Base-by-base conservation (phyloP, 1,140 invertebrate genomes). In the Amphibalanus amphitrite region DNA sequence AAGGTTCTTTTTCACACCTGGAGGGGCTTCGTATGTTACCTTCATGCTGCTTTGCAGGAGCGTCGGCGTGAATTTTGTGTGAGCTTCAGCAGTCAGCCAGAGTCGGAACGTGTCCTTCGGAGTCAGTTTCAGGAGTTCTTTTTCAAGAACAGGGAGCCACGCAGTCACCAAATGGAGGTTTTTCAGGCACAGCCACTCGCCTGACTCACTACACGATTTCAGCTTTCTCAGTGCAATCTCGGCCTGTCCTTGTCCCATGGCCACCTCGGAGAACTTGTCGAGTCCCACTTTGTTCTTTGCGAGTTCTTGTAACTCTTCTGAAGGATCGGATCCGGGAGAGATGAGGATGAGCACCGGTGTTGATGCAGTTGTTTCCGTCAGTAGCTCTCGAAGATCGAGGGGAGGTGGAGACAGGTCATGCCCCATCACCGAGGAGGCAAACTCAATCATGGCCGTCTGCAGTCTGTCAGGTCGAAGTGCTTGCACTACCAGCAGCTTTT, bases 141-240 rank as follows among this genome's bases (percentile, higher is more conserved):
- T 86, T 73, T 92, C 89, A 47, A 95, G 79, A 28, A 83, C 78
- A 1, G 87, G 86, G 0, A 95, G 78, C 87, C 90, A 94, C 38
- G 85, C 83, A 0, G 87, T 86, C 23, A 92, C 89, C 23, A 97
- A 81, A 79, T 97, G 94, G 0, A 96, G 82, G 80, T 97, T 97
- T 79, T 93, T 95, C 38, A 95, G 79, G 69, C 89, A 86, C 4
- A 93, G 77, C 91, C 91, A 93, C 26, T 84, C 80, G 4, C 89
- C 89, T 72, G 84, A 80, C 71, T 80, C 79, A 26, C 83, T 77
- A 76, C 83, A 82, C 72, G 82, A 78, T 73, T 83, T 81, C 0
- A 90, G 76, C 65, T 82, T 77, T 72, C 83, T 77, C 69, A 85
- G 75, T 3, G 87, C 88, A 15, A 82, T 77, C 76, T 87, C 86